Evolutionary conservation across 2,888 invertebrate species (phyloP).

Genomic region (Unio delphinus): DNA sequence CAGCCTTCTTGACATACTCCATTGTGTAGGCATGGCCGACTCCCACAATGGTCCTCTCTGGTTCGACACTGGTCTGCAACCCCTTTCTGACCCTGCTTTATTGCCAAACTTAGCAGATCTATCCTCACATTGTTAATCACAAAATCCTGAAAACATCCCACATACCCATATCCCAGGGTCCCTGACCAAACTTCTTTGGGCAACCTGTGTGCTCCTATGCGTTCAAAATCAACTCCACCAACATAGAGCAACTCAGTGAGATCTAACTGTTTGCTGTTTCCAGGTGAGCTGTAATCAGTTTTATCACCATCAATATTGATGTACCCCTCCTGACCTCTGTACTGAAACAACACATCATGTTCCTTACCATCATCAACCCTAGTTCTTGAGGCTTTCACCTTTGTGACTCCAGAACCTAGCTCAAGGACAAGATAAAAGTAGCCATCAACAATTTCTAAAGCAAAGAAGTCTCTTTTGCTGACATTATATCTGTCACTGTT

Average conservation of each 20-base stretch:
- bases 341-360: slow-evolving; percentile 90
- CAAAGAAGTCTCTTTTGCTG: slow-evolving; percentile 83
- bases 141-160: slow-evolving; percentile 93
- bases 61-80: slow-evolving; percentile 91
- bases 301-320: slow-evolving; percentile 86
- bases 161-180: slow-evolving; percentile 89
- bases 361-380: slow-evolving; percentile 90
- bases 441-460: slow-evolving; percentile 93
- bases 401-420: slow-evolving; percentile 89
- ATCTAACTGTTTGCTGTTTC: slow-evolving; percentile 89
- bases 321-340: slow-evolving; percentile 85
- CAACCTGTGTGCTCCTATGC: slow-evolving; percentile 80
- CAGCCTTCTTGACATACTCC: slow-evolving; percentile 93
- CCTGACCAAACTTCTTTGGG: slow-evolving; percentile 93
- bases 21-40: slow-evolving; percentile 90
- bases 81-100: slow-evolving; percentile 91
- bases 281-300: slow-evolving; percentile 72
- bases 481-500: slow-evolving; percentile 79
- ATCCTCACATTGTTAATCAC: slow-evolving; percentile 89
- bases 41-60: slow-evolving; percentile 72
- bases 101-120: slow-evolving; percentile 89
- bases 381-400: slow-evolving; percentile 79
- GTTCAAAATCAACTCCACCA: slow-evolving; percentile 79
- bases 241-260: slow-evolving; percentile 91
- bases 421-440: slow-evolving; percentile 93